Conservation (phyloP, 2,888 invertebrate genomes). For the Calameuta pallipes region DNA sequence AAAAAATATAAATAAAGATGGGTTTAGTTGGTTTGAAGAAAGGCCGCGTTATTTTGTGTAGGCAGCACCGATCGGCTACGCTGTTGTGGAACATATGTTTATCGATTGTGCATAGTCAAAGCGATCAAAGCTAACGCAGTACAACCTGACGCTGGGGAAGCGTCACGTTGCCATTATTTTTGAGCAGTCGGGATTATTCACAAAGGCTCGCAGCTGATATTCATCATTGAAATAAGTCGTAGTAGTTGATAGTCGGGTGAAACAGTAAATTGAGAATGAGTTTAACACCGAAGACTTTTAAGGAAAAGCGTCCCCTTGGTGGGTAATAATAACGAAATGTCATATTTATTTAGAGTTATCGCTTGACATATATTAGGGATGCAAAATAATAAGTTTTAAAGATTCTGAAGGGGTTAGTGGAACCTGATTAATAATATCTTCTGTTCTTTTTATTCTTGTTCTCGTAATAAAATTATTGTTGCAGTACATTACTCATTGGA, state of each 20-base stretch:
- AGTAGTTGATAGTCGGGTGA: conserved; percentile 21
- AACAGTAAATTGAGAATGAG: conserved; percentile 9
- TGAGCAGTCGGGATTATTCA: conserved; percentile 23
- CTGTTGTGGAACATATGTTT: conserved; percentile 10
- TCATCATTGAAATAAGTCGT: conserved; percentile 28
- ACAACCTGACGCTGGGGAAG: conserved; percentile 23
- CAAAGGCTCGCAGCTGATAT: conserved; percentile 20
- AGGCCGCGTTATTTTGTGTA: not conserved
- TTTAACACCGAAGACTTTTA: conserved; percentile 48
- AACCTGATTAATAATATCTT: not conserved
- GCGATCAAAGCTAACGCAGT: conserved; percentile 1
- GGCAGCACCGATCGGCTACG: not conserved
- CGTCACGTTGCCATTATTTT: conserved; percentile 32
- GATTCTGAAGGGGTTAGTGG: not conserved
- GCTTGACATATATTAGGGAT: not conserved
- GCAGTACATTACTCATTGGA: not conserved
- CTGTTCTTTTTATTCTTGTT: not conserved
- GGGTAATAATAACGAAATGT: conserved; percentile 25
- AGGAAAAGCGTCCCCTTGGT: conserved; percentile 60
- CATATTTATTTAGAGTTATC: not conserved
- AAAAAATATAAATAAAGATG: not conserved
- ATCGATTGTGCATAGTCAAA: conserved; percentile 16
- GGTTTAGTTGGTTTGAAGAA: not conserved
- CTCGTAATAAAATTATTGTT: not conserved
- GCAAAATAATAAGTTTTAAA: not conserved